Conservation (phyloP, 2,888 invertebrate species). For the Ormyrus pomaceus region DNA sequence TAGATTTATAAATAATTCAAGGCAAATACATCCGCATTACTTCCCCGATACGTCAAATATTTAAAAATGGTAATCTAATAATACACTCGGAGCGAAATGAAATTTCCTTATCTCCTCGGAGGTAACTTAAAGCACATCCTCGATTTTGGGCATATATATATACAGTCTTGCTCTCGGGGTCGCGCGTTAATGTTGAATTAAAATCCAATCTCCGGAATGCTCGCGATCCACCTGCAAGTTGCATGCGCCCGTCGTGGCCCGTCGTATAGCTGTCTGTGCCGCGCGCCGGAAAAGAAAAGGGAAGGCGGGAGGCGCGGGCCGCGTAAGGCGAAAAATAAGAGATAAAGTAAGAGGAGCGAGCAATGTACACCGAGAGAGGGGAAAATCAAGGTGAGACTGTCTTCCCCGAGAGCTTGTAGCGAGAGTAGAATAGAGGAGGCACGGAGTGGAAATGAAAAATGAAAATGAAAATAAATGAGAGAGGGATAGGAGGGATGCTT, state of each 20-base stretch:
- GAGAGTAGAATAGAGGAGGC: background rate
- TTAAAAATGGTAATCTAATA: background rate
- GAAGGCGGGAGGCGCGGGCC: too few relatives aligned
- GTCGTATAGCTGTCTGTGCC: too few relatives aligned
- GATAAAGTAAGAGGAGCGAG: conserved; percentile 29
- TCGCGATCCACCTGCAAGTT: conserved; percentile 30
- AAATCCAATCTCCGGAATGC: conserved; percentile 59
- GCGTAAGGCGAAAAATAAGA: conserved; percentile 23
- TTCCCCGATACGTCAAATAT: too few relatives aligned
- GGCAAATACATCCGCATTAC: too few relatives aligned
- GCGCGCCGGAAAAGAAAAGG: too few relatives aligned
- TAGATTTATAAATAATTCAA: conserved; percentile 25
- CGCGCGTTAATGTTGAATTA: conserved; percentile 59
- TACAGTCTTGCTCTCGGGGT: conserved; percentile 26
- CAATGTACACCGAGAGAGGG: conserved; percentile 12
- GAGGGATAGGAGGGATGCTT: background rate
- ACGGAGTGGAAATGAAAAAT: conserved; percentile 20
- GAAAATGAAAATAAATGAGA: conserved; percentile 22
- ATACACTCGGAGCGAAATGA: conserved; percentile 34
- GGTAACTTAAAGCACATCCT: background rate
- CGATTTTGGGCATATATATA: background rate
- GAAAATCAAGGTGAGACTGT: conserved; percentile 37
- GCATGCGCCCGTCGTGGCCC: too few relatives aligned
- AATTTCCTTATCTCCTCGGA: conserved; percentile 35
- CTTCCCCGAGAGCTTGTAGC: background rate